phyloP scores from a whole-genome alignment of 2,113 vertebrate genomes.

The Daphoenositta chrysoptera region DNA sequence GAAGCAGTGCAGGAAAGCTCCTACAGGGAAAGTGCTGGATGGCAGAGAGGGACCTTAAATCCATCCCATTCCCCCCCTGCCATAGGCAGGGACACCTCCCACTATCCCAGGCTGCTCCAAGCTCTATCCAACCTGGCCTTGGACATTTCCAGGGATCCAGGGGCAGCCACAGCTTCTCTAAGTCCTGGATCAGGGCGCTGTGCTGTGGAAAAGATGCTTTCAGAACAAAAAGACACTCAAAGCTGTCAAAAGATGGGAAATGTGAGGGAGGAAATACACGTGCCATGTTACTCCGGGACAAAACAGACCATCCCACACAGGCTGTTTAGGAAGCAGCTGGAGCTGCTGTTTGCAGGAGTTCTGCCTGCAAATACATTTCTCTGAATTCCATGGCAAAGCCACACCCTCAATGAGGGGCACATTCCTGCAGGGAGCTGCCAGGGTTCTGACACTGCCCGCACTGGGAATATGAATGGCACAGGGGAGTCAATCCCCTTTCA shows the following conservation, averaged over 20 bases:
- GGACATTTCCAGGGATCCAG: background rate
- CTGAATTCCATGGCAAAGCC: background rate
- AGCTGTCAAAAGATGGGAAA: background rate
- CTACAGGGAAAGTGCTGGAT: background rate
- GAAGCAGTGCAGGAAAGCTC: background rate
- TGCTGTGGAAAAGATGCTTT: background rate
- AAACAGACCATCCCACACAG: fast-evolving
- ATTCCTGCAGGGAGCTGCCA: background rate
- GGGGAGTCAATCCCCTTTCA: background rate
- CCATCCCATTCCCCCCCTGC: background rate
- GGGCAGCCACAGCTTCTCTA: background rate
- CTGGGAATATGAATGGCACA: fast-evolving
- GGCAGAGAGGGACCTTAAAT: background rate
- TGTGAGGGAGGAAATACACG: fast-evolving
- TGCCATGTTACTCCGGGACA: background rate
- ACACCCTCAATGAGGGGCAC: fast-evolving
- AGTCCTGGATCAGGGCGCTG: background rate
- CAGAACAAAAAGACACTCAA: background rate
- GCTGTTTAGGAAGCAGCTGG: background rate
- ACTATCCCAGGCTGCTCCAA: fast-evolving
- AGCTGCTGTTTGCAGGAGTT: background rate
- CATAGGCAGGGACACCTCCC: background rate
- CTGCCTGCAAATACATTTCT: background rate
- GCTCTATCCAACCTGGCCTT: fast-evolving
- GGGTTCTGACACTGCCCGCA: background rate